Evolutionary conservation across 2,888 invertebrate genomes (phyloP).

Genomic region (Galeopsomyia nigrocyanea): DNA sequence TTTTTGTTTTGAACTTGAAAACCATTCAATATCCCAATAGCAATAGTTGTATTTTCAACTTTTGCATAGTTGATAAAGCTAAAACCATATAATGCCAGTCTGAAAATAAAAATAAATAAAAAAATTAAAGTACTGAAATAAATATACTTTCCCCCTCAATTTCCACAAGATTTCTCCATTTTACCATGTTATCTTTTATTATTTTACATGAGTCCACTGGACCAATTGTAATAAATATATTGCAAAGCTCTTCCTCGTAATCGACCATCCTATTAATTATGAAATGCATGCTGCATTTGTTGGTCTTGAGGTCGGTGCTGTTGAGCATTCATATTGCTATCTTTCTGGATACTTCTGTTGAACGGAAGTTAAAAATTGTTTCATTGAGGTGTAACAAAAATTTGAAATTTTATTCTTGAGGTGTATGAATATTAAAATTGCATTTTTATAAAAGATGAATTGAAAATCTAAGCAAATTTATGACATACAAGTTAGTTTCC

Average conservation of each 20-base stretch:
- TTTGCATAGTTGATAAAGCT: constrained; percentile 93
- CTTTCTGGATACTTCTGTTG: constrained; percentile 49
- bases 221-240: constrained; percentile 90
- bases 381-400: too few relatives aligned
- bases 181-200: constrained; percentile 89
- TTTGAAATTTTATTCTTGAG: too few relatives aligned
- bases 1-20: constrained; percentile 91
- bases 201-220: constrained; percentile 91
- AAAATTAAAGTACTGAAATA: constrained; percentile 2
- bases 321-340: constrained; percentile 64
- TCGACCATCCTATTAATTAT: constrained; percentile 58
- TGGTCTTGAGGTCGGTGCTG: constrained; percentile 58
- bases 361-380: constrained; percentile 32
- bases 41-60: constrained; percentile 87
- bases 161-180: not conserved
- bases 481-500: constrained; percentile 94
- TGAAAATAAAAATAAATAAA: constrained; percentile 60
- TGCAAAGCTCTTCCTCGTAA: constrained; percentile 91
- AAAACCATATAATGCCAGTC: constrained; percentile 97
- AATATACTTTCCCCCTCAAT: constrained; percentile 12
- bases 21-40: constrained; percentile 90
- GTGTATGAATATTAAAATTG: too few relatives aligned
- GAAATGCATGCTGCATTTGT: constrained; percentile 51
- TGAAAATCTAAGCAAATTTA: too few relatives aligned
- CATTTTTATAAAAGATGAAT: too few relatives aligned